Evolutionary conservation across 2,113 vertebrate species (phyloP), one percentile per base, ranked within the genome.

Genomic region (Bagarius yarrelli): DNA sequence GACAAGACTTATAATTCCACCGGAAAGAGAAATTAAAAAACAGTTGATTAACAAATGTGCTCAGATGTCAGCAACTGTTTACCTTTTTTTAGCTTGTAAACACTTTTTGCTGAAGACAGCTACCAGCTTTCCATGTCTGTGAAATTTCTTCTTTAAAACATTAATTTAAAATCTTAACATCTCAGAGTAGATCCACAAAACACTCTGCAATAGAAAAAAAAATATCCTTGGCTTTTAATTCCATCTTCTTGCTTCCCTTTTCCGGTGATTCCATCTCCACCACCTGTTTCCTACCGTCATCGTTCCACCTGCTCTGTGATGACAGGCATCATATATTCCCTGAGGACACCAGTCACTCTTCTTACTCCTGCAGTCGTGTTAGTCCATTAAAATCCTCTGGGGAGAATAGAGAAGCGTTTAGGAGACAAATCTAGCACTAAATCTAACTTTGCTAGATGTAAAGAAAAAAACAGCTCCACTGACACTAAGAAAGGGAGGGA

Each of bases 321-420:
- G 89, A 80, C 89, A 86, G 73, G 40, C 53, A 60, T 32, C 63
- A 59, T 52, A 70, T 70, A 77, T 21, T 66, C 71, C 71, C 50
- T 56, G 23, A 60, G 47, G 34, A 56, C 53, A 25, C 60, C 52
- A 50, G 30, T 76, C 53, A 59, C 59, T 56, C 61, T 67, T 63
- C 53, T 57, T 23, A 36, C 74, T 84, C 85, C 87, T 87, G 83
- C 85, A 85, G 85, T 87, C 89, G 82, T 85, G 80, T 94, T 93
- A 94, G 94, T 94, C 95, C 94, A 88, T 86, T 86, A 87, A 89
- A 86, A 88, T 75, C 53, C 56, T 61, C 55, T 36, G 50, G 75
- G 66, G 56, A 81, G 56, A 15, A 27, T n/a, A 70, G 63, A 70
- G 23, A 27, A 76, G 59, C 15, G 67, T 81, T 69, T 67, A 36